Evolutionary conservation across 92 coral and sea anemone genomes (phyloP).

Genomic region (Zoanthus sociatus): DNA sequence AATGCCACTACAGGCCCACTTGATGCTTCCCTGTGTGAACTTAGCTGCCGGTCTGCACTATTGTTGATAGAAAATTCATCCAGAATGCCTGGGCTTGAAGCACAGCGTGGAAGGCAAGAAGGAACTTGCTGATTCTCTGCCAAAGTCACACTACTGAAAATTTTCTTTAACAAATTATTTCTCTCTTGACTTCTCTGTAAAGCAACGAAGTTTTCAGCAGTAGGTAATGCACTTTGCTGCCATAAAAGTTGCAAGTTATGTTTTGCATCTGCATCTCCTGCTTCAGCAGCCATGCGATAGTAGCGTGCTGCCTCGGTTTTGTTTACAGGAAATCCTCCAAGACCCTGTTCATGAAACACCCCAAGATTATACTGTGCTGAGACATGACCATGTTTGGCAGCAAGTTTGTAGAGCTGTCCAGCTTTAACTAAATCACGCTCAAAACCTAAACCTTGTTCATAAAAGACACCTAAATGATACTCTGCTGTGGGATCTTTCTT

Average conservation of each 20-base stretch:
- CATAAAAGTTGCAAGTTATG: conserved; percentile 73
- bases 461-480: conserved; percentile 89
- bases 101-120: conserved; percentile 75
- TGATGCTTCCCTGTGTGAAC: conserved; percentile 1
- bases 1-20: conserved; percentile 38
- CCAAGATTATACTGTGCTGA: conserved; percentile 93
- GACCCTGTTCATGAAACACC: conserved; percentile 93
- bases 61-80: conserved; percentile 36
- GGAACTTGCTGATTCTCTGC: conserved; percentile 16
- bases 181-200: conserved; percentile 25
- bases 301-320: conserved; percentile 84
- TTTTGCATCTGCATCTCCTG: conserved; percentile 91
- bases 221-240: conserved; percentile 49
- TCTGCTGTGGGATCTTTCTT: conserved; percentile 87
- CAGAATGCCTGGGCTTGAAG: conserved; percentile 83
- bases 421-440: conserved; percentile 82
- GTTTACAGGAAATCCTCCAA: conserved; percentile 86
- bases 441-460: conserved; percentile 90
- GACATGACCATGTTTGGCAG: conserved; percentile 90
- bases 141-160: conserved; percentile 20
- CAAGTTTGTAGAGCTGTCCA: conserved; percentile 78
- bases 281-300: conserved; percentile 95
- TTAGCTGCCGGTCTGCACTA: conserved; percentile 31
- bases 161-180: conserved; percentile 16
- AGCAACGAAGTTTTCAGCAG: conserved; percentile 18